These are phyloP conservation scores for Serilophus lunatus DNA, from an alignment of 2,113 vertebrate genomes.

Conservation along the genomic window DNA sequence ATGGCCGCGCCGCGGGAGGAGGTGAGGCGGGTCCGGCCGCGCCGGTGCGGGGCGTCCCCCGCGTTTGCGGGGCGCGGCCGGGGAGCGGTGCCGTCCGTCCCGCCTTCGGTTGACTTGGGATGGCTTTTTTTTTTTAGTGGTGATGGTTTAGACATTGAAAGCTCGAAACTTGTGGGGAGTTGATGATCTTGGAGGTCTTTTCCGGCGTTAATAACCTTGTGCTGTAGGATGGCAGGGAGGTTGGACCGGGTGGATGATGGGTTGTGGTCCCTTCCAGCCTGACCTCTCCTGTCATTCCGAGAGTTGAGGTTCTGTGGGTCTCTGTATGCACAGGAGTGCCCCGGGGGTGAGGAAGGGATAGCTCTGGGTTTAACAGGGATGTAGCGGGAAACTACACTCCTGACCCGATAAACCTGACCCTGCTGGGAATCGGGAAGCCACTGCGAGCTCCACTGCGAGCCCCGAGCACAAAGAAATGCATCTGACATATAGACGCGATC, in stretches of 20 bases:
- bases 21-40: not conserved
- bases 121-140: not conserved
- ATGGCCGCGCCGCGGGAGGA: not conserved
- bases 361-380: fast-evolving
- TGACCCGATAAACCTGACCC: not conserved
- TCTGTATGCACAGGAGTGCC: not conserved
- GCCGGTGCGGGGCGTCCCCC: not conserved
- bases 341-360: not conserved
- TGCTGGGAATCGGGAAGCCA: not conserved
- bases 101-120: not conserved
- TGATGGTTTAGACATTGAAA: not conserved
- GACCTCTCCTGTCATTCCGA: not conserved
- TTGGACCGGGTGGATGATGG: not conserved
- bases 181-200: not conserved
- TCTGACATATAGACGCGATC: fast-evolving
- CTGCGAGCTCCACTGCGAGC: not conserved
- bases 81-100: not conserved
- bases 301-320: not conserved
- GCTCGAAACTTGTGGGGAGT: not conserved
- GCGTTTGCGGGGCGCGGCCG: not conserved
- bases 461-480: fast-evolving
- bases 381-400: not conserved
- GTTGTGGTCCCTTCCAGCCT: not conserved
- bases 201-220: not conserved
- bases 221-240: not conserved